Base-by-base conservation (phyloP, 2,888 invertebrate species). In the Tenthredo distinguenda region DNA sequence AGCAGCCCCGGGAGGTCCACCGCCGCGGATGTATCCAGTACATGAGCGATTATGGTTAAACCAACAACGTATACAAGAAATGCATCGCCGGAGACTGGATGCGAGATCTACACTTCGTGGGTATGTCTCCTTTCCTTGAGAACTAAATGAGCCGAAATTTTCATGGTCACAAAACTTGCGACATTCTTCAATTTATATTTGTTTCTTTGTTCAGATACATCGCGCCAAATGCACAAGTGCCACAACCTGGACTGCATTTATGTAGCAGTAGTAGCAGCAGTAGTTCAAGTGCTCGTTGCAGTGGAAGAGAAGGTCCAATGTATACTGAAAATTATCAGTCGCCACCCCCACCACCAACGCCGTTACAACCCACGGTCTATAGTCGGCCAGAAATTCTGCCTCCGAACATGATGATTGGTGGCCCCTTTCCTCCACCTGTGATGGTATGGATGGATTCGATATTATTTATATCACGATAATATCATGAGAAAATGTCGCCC, bases 1-100 rank as follows among this genome's bases (percentile, higher is more conserved):
- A 83, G 68, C 65, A n/a, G 21, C 43, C 10, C 37, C 62, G 1
- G 83, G 47, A 31, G 71, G 12, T 5, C 34, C 83, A 31, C 26
- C 68, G 2, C 95, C 95, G 21, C 95, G 96, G 76, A 96, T 97
- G 72, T 96, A 97, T 93, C 95, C 96, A 7, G 95, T 96, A 7
- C 97, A 97, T 92, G 96, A 97, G 90, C 95, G 96, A 86, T 93
- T 97, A 68, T 97, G 97, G 97, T 95, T 96, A 87, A 95, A 96
- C 0, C 97, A 97, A 89, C 97, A 97, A 89, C 96, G 96, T 85
- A 95, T 95, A 92, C 95, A 94, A 88, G 96, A 96, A 91, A 91
- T 95, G 86, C 95, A 95, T 87, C 94, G 96, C 72, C 94, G 95
- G 72, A 87, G 89, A 83, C 89, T 91, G 68, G 90, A 90, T 84